Evolutionary conservation across 2,797 vertebrate species (phyloP), one percentile per base, ranked within the genome.

Genomic region (Ibycter americanus): DNA sequence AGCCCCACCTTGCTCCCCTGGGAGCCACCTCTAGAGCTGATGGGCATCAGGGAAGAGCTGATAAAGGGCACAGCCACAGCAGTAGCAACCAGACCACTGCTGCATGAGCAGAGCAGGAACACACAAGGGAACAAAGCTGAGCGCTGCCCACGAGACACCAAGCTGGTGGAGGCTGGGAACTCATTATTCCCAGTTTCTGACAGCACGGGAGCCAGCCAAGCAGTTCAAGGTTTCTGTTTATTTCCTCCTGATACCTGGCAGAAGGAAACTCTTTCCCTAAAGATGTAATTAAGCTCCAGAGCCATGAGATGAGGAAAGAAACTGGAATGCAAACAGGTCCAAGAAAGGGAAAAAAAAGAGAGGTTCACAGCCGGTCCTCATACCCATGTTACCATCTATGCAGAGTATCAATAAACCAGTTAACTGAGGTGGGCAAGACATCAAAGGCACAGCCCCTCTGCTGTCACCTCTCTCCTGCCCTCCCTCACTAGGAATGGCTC

Each of bases 251-350:
- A 87, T 1, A 1, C 59, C 82, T 83, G 71, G 74, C 78, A 87
- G 93, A 83, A 90, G 66, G 73, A 87, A 96, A 94, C 62, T 93
- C 90, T 58, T 94, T 83, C 62, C 74, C 51, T 79, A 65, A 88
- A 70, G 74, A 77, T 77, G 74, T 71, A 94, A 96, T 96, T 95
- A 96, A 90, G 66, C 38, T 84, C 31, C 47, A 77, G 77, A 92
- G 36, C 73, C 92, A 93, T 1, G 3, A 52, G 78, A 96, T 92
- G 89, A 96, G 56, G 90, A 79, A 96, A 96, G 84, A 95, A 96
- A 92, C 25, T 51, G 59, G 81, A 95, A 96, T 54, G 51, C 44
- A 85, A 87, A 89, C 47, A 52, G 36, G 58, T 55, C 17, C 36
- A 77, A 79, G 55, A 46, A 59, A 89, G 18, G 25, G 68, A 40